Evolutionary conservation across 2,888 invertebrate genomes (phyloP), one percentile per base, ranked within the genome.

Genomic region (Heliconius ethilla): DNA sequence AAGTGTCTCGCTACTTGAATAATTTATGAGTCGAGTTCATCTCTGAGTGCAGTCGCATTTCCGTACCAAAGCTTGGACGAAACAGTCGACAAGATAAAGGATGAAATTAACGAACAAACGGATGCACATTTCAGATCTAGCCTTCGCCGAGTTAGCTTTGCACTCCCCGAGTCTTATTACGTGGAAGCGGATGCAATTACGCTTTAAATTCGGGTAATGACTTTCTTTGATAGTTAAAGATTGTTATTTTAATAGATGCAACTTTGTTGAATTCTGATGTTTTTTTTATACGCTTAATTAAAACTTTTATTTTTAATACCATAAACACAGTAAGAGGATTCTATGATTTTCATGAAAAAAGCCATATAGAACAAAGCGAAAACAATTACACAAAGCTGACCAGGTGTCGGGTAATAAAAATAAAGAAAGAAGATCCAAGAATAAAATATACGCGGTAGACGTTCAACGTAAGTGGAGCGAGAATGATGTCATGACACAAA

Each of bases 1-100:
- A 92, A 92, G 91, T 91, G 92, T 92, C 93, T 91, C 91, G 84
- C 89, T 89, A 89, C 90, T 91, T 94, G 93, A 94, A 94, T 94
- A 92, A 93, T 93, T 93, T 93, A 94, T 94, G 91, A 93, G 90
- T 89, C 86, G 84, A 88, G 88, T 89, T 91, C 89, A 85, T 90
- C 90, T 90, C 89, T 82, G 86, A 91, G 89, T 89, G 90, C 90
- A 89, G 89, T 91, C 6, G 89, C 90, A 91, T 90, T 92, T 91
- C 89, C 89, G 89, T 85, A 86, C 88, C 88, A 87, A 87, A 89
- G 89, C 89, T 87, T 87, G 86, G 86, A 83, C 85, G 85, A 85
- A 89, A 82, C 82, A 80, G 82, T 89, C 87, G 87, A 86, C 85
- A 86, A 85, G 82, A 82, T 83, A 84, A 84, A 83, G 82, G 83